phyloP scores from a whole-genome alignment of 2,888 invertebrate genomes.

The Eristalis intricaria region DNA sequence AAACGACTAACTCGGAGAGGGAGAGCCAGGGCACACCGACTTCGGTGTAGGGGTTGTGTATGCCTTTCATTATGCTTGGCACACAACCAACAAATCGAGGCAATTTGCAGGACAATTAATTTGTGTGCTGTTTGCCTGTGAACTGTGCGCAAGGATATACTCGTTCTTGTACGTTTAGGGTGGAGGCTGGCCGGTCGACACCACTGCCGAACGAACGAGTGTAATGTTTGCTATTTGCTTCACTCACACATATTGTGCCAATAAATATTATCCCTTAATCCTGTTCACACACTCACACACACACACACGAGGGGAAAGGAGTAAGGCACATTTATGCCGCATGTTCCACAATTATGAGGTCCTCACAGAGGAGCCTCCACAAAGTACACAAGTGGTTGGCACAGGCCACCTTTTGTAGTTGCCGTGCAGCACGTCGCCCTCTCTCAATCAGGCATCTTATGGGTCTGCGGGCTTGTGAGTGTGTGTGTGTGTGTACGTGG shows the following conservation, averaged over 20 bases:
- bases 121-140: constrained; percentile 61
- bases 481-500: not conserved
- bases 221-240: constrained; percentile 60
- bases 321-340: constrained; percentile 21
- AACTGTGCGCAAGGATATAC: constrained; percentile 28
- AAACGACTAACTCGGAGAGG: not conserved
- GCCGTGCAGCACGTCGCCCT: not conserved
- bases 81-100: constrained; percentile 66
- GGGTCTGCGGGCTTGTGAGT: not conserved
- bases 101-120: constrained; percentile 68
- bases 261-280: constrained; percentile 64
- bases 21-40: not conserved
- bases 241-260: constrained; percentile 47
- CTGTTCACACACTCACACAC: constrained; percentile 25
- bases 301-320: not conserved
- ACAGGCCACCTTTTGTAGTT: not conserved
- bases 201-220: constrained; percentile 37
- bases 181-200: constrained; percentile 12
- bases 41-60: constrained; percentile 10
- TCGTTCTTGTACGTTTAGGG: too few relatives aligned
- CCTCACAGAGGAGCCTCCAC: constrained; percentile 18
- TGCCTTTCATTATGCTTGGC: constrained; percentile 64
- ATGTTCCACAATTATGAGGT: constrained; percentile 57
- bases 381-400: constrained; percentile 21
- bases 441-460: constrained; percentile 29